These are phyloP conservation scores for Pristionchus japonicus DNA, from an alignment of 2,888 invertebrate species.

Conservation along the genomic window DNA sequence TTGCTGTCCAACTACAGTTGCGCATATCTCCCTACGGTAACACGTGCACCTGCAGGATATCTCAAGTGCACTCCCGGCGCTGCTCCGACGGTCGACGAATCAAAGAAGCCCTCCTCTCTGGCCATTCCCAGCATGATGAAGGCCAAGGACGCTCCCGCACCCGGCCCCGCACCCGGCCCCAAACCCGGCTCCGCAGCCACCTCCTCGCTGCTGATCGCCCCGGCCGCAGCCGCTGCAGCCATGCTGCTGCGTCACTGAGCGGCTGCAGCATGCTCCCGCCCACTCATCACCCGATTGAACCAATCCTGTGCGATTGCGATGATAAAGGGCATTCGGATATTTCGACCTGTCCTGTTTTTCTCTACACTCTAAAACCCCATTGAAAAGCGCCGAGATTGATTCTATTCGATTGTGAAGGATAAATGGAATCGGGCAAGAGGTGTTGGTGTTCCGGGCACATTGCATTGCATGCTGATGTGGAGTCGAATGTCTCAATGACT, in stretches of 20 bases:
- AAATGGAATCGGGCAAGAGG: not conserved
- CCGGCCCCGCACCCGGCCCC: too few relatives aligned
- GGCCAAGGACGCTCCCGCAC: not conserved
- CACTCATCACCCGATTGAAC: not conserved
- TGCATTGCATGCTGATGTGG: too few relatives aligned
- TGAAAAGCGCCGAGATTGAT: not conserved
- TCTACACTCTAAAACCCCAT: not conserved
- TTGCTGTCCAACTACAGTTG: too few relatives aligned
- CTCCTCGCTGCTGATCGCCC: not conserved
- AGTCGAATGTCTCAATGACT: too few relatives aligned
- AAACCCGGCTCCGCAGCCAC: not conserved
- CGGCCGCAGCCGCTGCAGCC: not conserved
- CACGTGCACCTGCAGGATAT: not conserved
- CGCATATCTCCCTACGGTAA: not conserved
- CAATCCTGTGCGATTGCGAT: not conserved
- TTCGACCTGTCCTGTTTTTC: not conserved
- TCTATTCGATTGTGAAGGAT: not conserved
- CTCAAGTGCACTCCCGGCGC: not conserved
- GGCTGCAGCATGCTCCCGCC: not conserved
- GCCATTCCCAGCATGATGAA: too few relatives aligned
- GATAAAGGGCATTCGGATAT: not conserved
- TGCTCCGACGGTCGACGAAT: not conserved
- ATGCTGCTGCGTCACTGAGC: not conserved
- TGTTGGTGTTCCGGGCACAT: not conserved
- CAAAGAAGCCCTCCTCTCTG: not conserved